A percentile compares a stretch with the other conserved stretches of the same genome.
Conservation (phyloP, 2,888 invertebrate species). For the Sarcophaga variegata region DNA sequence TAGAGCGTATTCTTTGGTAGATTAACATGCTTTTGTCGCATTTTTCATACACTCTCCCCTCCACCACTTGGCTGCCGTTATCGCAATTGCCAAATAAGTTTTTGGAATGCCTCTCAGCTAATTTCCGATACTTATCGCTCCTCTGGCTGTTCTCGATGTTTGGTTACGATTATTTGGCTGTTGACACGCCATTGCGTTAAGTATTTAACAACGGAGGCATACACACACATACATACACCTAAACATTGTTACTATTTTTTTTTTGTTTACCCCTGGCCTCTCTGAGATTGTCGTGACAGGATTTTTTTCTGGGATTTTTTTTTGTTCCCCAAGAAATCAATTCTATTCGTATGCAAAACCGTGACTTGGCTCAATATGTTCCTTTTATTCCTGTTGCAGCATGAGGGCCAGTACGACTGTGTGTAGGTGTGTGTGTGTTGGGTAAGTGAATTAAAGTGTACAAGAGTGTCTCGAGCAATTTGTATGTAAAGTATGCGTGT, state of each 20-base stretch:
- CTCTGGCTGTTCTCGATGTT: slow-evolving; percentile 39
- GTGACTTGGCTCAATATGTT: slow-evolving; percentile 27
- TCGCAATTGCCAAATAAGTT: slow-evolving; percentile 31
- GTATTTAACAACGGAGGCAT: slow-evolving; percentile 11
- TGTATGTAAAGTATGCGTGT: background rate
- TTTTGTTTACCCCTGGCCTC: background rate
- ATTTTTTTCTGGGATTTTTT: background rate
- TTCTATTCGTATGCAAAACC: slow-evolving; percentile 64
- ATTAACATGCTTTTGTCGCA: background rate
- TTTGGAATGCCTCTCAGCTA: slow-evolving; percentile 56
- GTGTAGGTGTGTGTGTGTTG: background rate
- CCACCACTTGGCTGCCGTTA: no score
- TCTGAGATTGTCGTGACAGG: background rate
- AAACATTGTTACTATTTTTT: background rate
- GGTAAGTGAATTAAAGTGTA: background rate
- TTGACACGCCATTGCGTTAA: slow-evolving; percentile 62
- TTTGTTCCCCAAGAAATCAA: slow-evolving; percentile 30
- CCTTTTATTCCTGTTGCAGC: background rate
- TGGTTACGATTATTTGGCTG: slow-evolving; percentile 43
- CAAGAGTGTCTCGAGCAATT: background rate
- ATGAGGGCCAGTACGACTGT: background rate
- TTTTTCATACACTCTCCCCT: no score
- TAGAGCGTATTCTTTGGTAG: background rate
- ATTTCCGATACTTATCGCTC: slow-evolving; percentile 66
- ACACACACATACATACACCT: background rate